Base-by-base conservation (phyloP, 2,797 vertebrate genomes). In the Pangasius mekongensis region DNA sequence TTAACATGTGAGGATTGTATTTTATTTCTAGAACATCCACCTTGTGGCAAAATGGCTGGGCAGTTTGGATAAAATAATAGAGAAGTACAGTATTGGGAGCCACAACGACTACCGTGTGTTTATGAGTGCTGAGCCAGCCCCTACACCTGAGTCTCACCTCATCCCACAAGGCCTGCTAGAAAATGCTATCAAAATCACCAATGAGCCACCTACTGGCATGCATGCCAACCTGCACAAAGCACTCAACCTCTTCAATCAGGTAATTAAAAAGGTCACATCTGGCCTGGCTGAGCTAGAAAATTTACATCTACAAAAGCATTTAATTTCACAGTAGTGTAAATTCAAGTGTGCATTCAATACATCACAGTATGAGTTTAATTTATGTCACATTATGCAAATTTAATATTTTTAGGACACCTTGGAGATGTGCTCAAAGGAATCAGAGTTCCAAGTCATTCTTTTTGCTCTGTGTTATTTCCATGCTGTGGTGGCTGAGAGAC, bases 401-500 rank as follows among this genome's bases (percentile, higher is more conserved):
- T 81, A 18, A 30, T n/a, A 39, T 73, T 58, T 64, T 67, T 95
- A 99, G 98, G 97, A 99, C 90, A 98, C 97, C 0, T 90, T 99
- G 95, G 98, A 99, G 93, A 97, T 97, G 97, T 99, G 98, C 39
- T 94, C 96, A 0, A 94, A 95, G 39, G 98, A 99, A 93, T 96
- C 92, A 0, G 98, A 99, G 93, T 99, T 99, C 87, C 97, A 98
- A 93, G 97, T 96, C 93, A 97, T 99, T 90, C 93, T 97, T 87
- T 99, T 99, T 13, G 94, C 97, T 10, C 96, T 99, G 20, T 99
- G 98, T 89, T 99, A 99, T 87, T 99, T 99, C 92, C 98, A 99
- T 0, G 98, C 98, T 0, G 97, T 98, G 89, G 98, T 98, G 92
- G 97, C 97, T 0, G 98, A 99, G 89, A 95, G 98, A 89, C 96